Evolutionary conservation across 2,888 invertebrate species (phyloP).

Genomic region (Caenorhabditis becei): DNA sequence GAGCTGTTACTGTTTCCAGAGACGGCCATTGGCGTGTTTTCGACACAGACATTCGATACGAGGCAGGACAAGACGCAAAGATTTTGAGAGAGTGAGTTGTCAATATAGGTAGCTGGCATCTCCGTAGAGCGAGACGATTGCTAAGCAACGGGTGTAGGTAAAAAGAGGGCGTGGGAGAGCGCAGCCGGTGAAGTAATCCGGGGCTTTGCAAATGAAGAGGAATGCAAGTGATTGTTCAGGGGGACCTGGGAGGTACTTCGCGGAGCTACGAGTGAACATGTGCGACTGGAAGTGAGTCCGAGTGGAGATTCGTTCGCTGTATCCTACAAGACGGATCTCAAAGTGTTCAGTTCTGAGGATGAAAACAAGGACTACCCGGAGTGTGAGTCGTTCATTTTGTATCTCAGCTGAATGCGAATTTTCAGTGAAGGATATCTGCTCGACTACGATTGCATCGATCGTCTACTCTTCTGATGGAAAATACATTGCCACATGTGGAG

Average conservation of each 20-base stretch:
- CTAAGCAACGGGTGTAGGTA: constrained; percentile 37
- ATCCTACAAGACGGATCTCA: constrained; percentile 86
- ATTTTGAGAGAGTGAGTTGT: constrained; percentile 51
- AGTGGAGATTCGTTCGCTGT: constrained; percentile 87
- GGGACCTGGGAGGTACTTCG: constrained; percentile 84
- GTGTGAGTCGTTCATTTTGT: constrained; percentile 39
- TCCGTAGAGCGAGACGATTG: not conserved
- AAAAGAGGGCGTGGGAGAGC: not conserved
- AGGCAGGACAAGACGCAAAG: constrained; percentile 68
- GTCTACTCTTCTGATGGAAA: constrained; percentile 88
- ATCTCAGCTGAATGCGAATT: not conserved
- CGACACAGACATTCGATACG: constrained; percentile 86
- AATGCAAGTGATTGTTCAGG: constrained; percentile 80
- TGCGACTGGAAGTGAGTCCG: constrained; percentile 86
- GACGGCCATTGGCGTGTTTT: constrained; percentile 92
- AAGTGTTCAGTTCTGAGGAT: constrained; percentile 84
- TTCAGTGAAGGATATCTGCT: constrained; percentile 85
- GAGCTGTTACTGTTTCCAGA: constrained; percentile 71
- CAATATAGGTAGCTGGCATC: not conserved
- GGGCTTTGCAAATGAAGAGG: not conserved
- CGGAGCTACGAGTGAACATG: constrained; percentile 58
- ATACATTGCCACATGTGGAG: constrained; percentile 82
- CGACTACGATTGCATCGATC: constrained; percentile 86
- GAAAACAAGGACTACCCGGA: constrained; percentile 84
- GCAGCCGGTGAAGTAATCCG: not conserved